phyloP scores from a whole-genome alignment of 2,888 invertebrate species.

The Chrysotoxum bicinctum region DNA sequence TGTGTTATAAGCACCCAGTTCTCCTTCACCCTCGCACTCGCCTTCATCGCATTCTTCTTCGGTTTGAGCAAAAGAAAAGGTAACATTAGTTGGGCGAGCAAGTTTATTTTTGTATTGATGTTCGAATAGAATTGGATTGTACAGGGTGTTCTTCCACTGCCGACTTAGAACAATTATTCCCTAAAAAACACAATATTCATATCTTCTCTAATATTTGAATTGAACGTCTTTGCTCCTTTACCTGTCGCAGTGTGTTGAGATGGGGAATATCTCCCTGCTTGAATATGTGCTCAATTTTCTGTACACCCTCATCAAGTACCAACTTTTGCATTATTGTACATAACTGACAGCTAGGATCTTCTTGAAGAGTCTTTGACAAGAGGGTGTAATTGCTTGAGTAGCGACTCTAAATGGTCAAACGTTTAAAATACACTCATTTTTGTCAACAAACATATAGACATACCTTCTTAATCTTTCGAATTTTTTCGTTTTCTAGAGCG shows the following conservation, averaged over 20 bases:
- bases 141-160: conserved; percentile 98
- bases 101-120: conserved; percentile 93
- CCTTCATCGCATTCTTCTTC: conserved; percentile 84
- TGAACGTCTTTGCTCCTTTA: conserved; percentile 77
- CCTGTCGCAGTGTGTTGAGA: conserved; percentile 93
- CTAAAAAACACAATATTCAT: conserved; percentile 80
- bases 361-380: conserved; percentile 93
- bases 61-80: conserved; percentile 92
- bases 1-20: conserved; percentile 78
- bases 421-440: not conserved
- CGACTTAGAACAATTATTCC: conserved; percentile 97
- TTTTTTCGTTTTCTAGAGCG: conserved; percentile 92
- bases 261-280: conserved; percentile 92
- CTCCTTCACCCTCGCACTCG: conserved; percentile 80
- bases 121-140: conserved; percentile 94
- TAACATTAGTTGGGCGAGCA: conserved; percentile 92
- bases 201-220: not conserved
- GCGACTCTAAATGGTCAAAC: conserved; percentile 86
- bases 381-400: conserved; percentile 92
- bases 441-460: not conserved
- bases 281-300: conserved; percentile 91
- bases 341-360: conserved; percentile 97
- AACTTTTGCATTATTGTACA: conserved; percentile 94
- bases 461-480: conserved; percentile 82
- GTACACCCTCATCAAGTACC: conserved; percentile 89